Conservation (phyloP, 1,140 invertebrate genomes). For the Helicoverpa zea region DNA sequence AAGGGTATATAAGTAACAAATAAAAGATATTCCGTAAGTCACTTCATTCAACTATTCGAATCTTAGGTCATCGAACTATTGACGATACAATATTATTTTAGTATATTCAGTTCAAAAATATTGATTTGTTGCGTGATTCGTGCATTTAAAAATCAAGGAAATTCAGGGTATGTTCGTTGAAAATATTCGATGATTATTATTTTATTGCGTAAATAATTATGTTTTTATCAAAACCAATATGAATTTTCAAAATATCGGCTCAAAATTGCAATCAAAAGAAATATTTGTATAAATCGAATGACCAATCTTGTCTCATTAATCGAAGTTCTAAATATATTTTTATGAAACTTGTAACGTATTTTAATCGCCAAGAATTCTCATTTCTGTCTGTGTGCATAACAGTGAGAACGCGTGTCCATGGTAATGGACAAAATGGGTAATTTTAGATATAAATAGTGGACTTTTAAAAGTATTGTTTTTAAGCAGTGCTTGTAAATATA, state of each 20-base stretch:
- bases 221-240: neutral
- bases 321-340: slow-evolving; percentile 3
- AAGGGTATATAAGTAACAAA: neutral
- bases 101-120: neutral
- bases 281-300: slow-evolving; percentile 39
- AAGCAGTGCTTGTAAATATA: neutral
- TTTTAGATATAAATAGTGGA: neutral
- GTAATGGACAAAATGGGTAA: too few relatives aligned
- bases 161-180: slow-evolving; percentile 26
- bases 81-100: neutral
- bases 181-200: neutral
- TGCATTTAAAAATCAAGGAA: slow-evolving; percentile 31
- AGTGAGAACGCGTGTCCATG: slow-evolving; percentile 19
- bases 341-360: neutral
- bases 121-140: neutral
- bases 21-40: slow-evolving; percentile 1
- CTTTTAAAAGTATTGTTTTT: slow-evolving; percentile 10
- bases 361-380: slow-evolving; percentile 37
- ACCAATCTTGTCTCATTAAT: slow-evolving; percentile 33
- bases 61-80: neutral
- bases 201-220: neutral
- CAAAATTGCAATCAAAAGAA: slow-evolving; percentile 9
- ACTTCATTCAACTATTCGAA: neutral
- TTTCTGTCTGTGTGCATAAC: slow-evolving; percentile 24
- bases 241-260: neutral